Evolutionary conservation across 2,888 invertebrate species (phyloP), one percentile per base, ranked within the genome.

Genomic region (Chouioia cunea): DNA sequence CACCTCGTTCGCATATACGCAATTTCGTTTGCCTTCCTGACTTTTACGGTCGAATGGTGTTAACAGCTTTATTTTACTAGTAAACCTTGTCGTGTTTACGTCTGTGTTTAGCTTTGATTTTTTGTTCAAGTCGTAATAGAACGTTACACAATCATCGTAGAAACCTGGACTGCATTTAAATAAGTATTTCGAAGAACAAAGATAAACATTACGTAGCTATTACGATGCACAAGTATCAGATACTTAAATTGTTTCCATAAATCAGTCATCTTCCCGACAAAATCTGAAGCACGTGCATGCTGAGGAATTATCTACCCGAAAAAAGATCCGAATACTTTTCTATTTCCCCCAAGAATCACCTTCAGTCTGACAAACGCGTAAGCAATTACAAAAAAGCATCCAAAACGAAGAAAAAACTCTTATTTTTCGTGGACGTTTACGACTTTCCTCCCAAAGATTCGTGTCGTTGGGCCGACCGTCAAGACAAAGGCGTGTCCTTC

Each of bases 261-360:
- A 70, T 70, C 64, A 70, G 64, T 70, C 70, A 70, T 16, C 23
- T 36, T 53, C 58, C 52, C 59, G 59, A 70, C 58, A 70, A 65
- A 65, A 64, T 64, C 69, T 43, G 54, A 59, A 59, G 48, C 59
- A 65, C 70, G 52, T 63, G 50, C 46, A n/a, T 36, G 36, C 36
- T 8, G 36, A 6, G 12, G 36, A 10, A 6, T 36, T 53, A 66
- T 59, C 46, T 47, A 46, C 59, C 59, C 46, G 53, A 66, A n/a
- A n/a, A 66, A 47, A 59, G 53, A 66, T 66, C 59, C 59, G 56
- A 52, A 27, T 62, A 22, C 44, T 53, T 10, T 22, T 12, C n/a
- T n/a, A 44, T 53, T 18, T n/a, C 6, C 20, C 22, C 16, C 1
- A 10, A 36, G 12, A 36, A 23, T 46, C 6, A n/a, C 47, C 23